A percentile compares a stretch with the other conserved stretches of the same genome.
Conservation (phyloP, 2,113 vertebrate genomes). For the Fukomys damarensis region DNA sequence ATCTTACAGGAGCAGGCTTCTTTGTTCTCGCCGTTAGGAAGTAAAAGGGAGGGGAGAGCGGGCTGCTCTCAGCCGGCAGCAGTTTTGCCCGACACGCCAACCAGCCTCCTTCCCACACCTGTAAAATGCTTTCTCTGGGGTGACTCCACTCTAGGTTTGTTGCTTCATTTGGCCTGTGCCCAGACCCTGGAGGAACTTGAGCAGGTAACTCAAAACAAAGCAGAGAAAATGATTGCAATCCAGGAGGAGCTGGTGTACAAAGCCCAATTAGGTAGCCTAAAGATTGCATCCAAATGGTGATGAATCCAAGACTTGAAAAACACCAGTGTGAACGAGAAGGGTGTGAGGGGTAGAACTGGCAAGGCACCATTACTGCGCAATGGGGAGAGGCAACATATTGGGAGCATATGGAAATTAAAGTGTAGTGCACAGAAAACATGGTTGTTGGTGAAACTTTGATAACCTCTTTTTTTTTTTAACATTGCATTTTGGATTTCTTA, state of each 20-base stretch:
- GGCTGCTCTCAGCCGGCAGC: background rate
- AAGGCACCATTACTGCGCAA: background rate
- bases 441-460: background rate
- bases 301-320: background rate
- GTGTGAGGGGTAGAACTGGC: background rate
- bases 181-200: background rate
- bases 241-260: background rate
- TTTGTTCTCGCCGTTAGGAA: slow-evolving; percentile 62
- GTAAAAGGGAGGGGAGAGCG: background rate
- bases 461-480: background rate
- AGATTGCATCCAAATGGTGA: background rate
- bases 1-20: slow-evolving; percentile 7
- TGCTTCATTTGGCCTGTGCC: background rate
- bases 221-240: background rate
- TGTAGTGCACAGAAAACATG: background rate
- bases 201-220: background rate
- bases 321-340: background rate
- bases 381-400: background rate
- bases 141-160: background rate
- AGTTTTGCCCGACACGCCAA: background rate
- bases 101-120: background rate
- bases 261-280: slow-evolving; percentile 6
- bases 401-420: background rate
- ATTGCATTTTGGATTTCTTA: background rate
- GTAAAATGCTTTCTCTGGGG: background rate